phyloP scores from a whole-genome alignment of 1,140 invertebrate species.

The Microvelia longipes region DNA sequence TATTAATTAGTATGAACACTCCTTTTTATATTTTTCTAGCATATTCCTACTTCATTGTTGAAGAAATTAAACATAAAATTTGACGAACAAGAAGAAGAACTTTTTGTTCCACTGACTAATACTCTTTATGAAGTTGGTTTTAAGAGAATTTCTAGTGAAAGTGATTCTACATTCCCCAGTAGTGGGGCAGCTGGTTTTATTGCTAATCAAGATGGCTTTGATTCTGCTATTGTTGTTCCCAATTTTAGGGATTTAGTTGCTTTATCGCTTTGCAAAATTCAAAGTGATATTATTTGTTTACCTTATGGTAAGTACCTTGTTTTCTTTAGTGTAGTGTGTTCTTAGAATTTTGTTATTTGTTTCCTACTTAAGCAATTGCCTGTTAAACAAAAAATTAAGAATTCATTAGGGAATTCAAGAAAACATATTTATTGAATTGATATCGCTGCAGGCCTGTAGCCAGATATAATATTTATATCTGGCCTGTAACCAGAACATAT shows the following conservation, averaged over 20 bases:
- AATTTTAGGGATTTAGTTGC: slow-evolving; percentile 4
- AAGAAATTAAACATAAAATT: neutral
- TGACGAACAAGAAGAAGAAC: neutral
- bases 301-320: slow-evolving; percentile 4
- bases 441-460: neutral
- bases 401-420: neutral
- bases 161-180: neutral
- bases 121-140: neutral
- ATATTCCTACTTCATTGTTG: neutral
- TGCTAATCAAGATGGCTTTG: neutral
- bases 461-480: neutral
- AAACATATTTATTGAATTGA: neutral
- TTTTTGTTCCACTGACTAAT: neutral
- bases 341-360: neutral
- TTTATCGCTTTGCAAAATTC: neutral
- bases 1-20: too few relatives aligned
- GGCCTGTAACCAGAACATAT: neutral
- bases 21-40: neutral
- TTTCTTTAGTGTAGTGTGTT: neutral
- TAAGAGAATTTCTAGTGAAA: neutral
- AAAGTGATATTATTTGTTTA: slow-evolving; percentile 7
- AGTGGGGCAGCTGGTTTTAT: slow-evolving; percentile 5
- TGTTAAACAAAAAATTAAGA: neutral
- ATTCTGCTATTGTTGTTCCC: slow-evolving; percentile 4
- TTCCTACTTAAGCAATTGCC: neutral